Evolutionary conservation across 2,888 invertebrate genomes (phyloP).

Genomic region (Nomada lathburiana): DNA sequence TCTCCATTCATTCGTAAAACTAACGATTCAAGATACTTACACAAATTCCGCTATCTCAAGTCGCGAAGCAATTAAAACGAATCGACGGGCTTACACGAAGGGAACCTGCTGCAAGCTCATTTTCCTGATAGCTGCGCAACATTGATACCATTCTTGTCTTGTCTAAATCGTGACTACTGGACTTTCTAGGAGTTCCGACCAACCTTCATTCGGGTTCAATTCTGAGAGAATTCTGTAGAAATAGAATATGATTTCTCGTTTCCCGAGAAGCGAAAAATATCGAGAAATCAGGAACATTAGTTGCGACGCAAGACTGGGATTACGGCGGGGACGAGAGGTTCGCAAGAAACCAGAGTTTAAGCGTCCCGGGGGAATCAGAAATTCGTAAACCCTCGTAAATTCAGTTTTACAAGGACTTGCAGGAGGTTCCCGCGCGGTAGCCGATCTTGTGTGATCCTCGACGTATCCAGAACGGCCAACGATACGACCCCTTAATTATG

Average conservation of each 20-base stretch:
- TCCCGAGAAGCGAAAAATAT: too few relatives aligned
- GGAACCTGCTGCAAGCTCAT: conserved; percentile 4
- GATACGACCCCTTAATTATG: conserved; percentile 74
- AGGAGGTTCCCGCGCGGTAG: not conserved
- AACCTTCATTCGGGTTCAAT: not conserved
- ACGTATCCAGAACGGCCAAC: conserved; percentile 15
- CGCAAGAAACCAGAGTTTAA: conserved; percentile 24
- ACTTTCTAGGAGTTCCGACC: too few relatives aligned
- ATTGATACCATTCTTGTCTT: too few relatives aligned
- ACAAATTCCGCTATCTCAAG: not conserved
- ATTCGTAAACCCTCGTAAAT: conserved; percentile 57
- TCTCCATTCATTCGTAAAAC: too few relatives aligned
- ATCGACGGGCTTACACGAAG: not conserved
- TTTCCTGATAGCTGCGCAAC: too few relatives aligned
- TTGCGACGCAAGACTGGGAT: not conserved
- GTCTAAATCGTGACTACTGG: too few relatives aligned
- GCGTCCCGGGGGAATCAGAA: conserved; percentile 27
- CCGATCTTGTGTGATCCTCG: conserved; percentile 35
- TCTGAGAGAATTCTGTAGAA: not conserved
- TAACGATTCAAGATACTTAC: not conserved
- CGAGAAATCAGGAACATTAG: too few relatives aligned
- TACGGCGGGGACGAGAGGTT: not conserved
- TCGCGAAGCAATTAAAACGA: conserved; percentile 26
- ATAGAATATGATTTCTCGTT: not conserved
- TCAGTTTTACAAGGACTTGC: conserved; percentile 41